phyloP scores from a whole-genome alignment of 2,888 invertebrate species.

The Catonia carolina region DNA sequence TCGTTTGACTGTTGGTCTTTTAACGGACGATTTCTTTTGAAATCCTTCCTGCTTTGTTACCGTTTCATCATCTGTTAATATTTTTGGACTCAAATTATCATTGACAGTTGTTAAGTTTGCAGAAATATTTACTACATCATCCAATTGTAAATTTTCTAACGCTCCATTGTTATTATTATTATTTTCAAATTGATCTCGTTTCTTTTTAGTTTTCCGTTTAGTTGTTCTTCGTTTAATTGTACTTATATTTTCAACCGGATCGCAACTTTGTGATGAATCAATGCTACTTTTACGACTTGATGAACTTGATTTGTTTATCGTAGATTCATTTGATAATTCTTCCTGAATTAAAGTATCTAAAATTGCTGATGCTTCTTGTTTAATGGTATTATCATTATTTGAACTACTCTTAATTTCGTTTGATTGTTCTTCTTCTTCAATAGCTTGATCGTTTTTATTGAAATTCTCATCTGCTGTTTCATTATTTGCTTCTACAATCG shows the following conservation, averaged over 20 bases:
- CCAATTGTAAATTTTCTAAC: neutral
- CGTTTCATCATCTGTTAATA: too few species aligned
- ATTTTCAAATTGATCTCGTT: too few species aligned
- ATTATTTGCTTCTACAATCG: neutral
- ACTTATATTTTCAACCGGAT: neutral
- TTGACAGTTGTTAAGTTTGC: too few species aligned
- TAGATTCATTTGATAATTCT: slow-evolving; percentile 41
- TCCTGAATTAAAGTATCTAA: slow-evolving; percentile 49
- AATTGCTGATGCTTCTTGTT: slow-evolving; percentile 48
- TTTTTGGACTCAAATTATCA: too few species aligned
- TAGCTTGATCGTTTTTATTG: too few species aligned
- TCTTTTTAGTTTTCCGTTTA: slow-evolving; percentile 9
- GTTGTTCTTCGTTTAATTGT: neutral
- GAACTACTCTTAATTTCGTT: slow-evolving; percentile 17
- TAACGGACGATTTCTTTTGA: neutral
- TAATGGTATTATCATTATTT: too few species aligned
- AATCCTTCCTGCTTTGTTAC: too few species aligned
- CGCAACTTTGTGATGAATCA: neutral
- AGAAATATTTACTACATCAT: neutral
- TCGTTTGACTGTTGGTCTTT: slow-evolving; percentile 6
- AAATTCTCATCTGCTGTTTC: neutral
- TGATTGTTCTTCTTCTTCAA: neutral
- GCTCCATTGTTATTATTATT: neutral
- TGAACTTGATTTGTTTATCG: neutral
- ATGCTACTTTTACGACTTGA: slow-evolving; percentile 1